Evolutionary conservation across 2,113 vertebrate genomes (phyloP).

Genomic region (Todiramphus saurophagus): DNA sequence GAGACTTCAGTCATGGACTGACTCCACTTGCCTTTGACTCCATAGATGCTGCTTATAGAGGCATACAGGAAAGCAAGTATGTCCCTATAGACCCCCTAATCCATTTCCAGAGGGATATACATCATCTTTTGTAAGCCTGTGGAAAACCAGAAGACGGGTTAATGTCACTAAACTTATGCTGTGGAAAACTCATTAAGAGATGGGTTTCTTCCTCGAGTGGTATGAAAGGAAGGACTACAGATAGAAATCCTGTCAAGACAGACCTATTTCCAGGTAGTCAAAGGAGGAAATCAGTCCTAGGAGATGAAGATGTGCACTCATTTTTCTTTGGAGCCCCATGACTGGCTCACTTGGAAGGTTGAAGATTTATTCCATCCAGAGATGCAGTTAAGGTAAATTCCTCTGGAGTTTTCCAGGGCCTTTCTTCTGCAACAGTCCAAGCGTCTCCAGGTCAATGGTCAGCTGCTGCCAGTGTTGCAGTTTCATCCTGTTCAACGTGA

Average conservation of each 20-base stretch:
- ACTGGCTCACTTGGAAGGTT: neutral
- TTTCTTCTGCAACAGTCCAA: neutral
- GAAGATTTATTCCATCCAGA: neutral
- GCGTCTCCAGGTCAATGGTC: neutral
- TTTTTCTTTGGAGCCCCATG: neutral
- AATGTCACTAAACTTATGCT: neutral
- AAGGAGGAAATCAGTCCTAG: neutral
- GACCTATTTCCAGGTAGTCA: neutral
- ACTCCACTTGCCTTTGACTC: neutral
- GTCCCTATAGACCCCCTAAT: neutral
- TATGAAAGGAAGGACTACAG: neutral
- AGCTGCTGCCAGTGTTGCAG: neutral
- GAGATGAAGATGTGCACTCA: neutral
- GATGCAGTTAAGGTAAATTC: neutral
- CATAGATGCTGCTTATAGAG: neutral
- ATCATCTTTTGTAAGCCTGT: neutral
- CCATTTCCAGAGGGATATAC: neutral
- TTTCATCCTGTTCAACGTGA: neutral
- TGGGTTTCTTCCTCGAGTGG: neutral
- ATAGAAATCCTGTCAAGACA: neutral
- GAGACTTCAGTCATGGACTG: neutral
- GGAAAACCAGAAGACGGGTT: neutral
- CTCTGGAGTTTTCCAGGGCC: neutral
- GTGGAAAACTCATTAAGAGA: neutral
- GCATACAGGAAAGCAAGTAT: neutral